Base-by-base conservation (phyloP, 2,113 vertebrate species). In the Antechinus flavipes region DNA sequence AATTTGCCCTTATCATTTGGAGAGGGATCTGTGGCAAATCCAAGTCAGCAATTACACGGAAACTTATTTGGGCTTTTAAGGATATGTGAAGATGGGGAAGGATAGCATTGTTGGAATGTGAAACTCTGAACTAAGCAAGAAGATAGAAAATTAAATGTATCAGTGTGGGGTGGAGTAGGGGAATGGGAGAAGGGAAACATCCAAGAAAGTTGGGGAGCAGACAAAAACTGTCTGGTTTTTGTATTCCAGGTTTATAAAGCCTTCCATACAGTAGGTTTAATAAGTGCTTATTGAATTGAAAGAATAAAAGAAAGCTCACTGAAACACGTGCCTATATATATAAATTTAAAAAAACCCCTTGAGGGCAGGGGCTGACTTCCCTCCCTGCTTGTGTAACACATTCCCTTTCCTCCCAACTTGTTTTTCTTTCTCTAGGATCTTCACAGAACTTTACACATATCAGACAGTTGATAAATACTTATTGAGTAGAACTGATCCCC, bases 361-460 rank as follows among this genome's bases (percentile, higher is more conserved):
- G 61, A 76, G 1, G 35, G 68, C 14, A 76, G 68, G 14, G 35
- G 5, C 16, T 76, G 58, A 11, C 58, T 30, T 49, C 58, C 19
- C 54, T 54, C 19, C 54, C 19, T 2, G 14, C 2, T 1, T 22
- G 19, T 16, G 22, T 22, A 54, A 19, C 54, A 54, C 24, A 56
- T 4, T 0, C 3, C 23, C 61, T 9, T 9, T 3, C 9, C 11
- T 1, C 30, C 3, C 68, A 55, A 55, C 5, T 26, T 26, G 2
- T n/a, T 1, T 68, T 16, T 84, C 16, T 84, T 84, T 84, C 12
- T n/a, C 35, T 76, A 42, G n/a, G 2, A 9, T 84, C 16, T 22
- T 42, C 19, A 84, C 19, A 84, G 19, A 84, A 30, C n/a, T 84
- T 84, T 22, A 84, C 19, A 42, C 16, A 42, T 42, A 42, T 42